Conservation (phyloP, 2,113 vertebrate species). For the Catharus minimus region DNA sequence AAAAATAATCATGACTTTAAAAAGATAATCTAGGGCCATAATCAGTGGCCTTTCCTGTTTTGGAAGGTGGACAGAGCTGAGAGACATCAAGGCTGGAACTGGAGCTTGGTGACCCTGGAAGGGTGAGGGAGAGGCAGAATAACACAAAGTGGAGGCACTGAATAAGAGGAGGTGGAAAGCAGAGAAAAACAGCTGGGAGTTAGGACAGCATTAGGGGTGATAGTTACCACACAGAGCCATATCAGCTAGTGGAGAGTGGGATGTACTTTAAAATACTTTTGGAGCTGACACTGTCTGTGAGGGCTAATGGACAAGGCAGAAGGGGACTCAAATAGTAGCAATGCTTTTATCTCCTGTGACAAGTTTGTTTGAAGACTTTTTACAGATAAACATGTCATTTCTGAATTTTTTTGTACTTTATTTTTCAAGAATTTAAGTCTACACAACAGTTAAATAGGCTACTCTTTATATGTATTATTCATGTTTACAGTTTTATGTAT, state of each 20-base stretch:
- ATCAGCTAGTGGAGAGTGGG: neutral
- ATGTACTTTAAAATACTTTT: neutral
- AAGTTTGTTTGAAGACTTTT: neutral
- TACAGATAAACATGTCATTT: neutral
- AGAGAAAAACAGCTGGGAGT: neutral
- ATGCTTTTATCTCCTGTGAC: neutral
- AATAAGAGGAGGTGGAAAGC: neutral
- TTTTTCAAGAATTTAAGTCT: neutral
- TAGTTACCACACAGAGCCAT: neutral
- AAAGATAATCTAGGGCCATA: neutral
- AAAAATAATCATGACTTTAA: neutral
- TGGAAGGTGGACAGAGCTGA: no score
- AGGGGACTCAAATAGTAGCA: neutral
- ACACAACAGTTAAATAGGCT: neutral
- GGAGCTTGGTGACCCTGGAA: neutral
- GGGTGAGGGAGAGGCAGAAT: fast-evolving
- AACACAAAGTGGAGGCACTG: neutral
- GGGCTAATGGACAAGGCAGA: neutral
- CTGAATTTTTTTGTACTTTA: neutral
- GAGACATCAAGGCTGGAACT: neutral
- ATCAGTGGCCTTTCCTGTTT: neutral
- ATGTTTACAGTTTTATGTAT: neutral
- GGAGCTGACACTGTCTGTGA: neutral
- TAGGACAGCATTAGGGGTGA: neutral
- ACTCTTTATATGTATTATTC: neutral